Evolutionary conservation across 2,797 vertebrate species (phyloP).

Genomic region (Hoplostethus mediterraneus): DNA sequence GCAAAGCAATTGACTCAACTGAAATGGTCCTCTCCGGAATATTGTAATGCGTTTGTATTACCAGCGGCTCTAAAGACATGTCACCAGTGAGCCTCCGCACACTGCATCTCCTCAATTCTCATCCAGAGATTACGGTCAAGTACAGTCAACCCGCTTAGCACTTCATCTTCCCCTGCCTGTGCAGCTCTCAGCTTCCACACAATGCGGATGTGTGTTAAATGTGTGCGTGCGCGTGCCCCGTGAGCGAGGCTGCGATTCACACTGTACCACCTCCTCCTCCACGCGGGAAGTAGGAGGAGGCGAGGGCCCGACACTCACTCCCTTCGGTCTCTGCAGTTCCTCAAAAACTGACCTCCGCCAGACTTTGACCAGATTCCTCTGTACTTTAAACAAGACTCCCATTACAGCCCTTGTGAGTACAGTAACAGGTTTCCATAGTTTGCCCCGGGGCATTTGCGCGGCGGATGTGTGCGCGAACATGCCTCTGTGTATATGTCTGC

Average conservation of each 20-base stretch:
- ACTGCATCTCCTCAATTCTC: slow-evolving; percentile 60
- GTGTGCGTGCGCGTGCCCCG: slow-evolving; percentile 6
- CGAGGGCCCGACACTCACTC: slow-evolving; percentile 59
- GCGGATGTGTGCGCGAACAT: slow-evolving; percentile 61
- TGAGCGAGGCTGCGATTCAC: slow-evolving; percentile 44
- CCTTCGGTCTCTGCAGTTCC: slow-evolving; percentile 75
- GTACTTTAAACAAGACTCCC: slow-evolving; percentile 84
- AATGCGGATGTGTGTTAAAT: slow-evolving; percentile 45
- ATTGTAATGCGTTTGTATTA: slow-evolving; percentile 66
- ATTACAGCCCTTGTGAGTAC: slow-evolving; percentile 73
- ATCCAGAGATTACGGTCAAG: slow-evolving; percentile 73
- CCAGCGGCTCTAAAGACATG: slow-evolving; percentile 49
- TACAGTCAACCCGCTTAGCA: slow-evolving; percentile 62
- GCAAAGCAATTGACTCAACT: slow-evolving; percentile 51
- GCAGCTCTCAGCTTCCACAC: slow-evolving; percentile 28
- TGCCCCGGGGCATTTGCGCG: slow-evolving; percentile 43
- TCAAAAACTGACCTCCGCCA: slow-evolving; percentile 75
- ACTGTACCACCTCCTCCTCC: slow-evolving; percentile 51
- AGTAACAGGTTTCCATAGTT: slow-evolving; percentile 77
- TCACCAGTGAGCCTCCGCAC: slow-evolving; percentile 53
- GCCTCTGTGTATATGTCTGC: slow-evolving; percentile 51
- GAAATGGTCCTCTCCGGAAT: slow-evolving; percentile 54
- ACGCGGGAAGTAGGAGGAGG: slow-evolving; percentile 55
- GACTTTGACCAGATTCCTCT: slow-evolving; percentile 77
- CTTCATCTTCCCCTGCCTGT: slow-evolving; percentile 59